Base-by-base conservation (phyloP, 2,888 invertebrate species). In the Plusia festucae region DNA sequence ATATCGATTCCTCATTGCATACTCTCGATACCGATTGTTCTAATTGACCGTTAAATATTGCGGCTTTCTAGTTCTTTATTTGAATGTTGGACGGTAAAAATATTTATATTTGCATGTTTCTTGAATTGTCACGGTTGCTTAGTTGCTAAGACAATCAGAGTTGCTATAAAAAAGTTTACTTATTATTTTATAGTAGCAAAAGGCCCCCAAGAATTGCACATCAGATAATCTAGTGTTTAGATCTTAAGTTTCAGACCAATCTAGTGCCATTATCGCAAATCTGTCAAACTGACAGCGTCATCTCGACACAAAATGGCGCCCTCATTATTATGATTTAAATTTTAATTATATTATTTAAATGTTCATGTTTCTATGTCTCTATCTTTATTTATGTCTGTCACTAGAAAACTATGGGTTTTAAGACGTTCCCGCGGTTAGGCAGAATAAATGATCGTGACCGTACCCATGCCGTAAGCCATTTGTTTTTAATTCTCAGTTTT, bases 1-100 rank as follows among this genome's bases (percentile, higher is more conserved):
- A 76, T 76, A 72, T 81, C 75, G 81, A 79, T 79, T 76, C 77
- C 75, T 74, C 72, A 74, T 78, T 75, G 80, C 68, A 60, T 68
- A 77, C 70, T 65, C 73, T 70, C 68, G 75, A 62, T 65, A 73
- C 68, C 67, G 65, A 74, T 82, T 77, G 63, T 70, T 76, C 62
- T 73, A 76, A 82, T 76, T 68, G 67, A 71, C 68, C 79, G 74
- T 77, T 68, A 77, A 64, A 63, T 71, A 66, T 61, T 55, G 67
- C 46, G 58, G 27, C 73, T 81, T 81, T 81, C 81, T 78, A 73
- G 20, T 51, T 55, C 24, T 67, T 75, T 70, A 79, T 78, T 78
- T 60, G 78, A 72, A 69, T 73, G 18, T 60, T 69, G 61, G 66
- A 62, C 73, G 72, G 18, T 74, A 52, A 7, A 3, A 27, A n/a